Evolutionary conservation across 2,888 invertebrate species (phyloP), one percentile per base, ranked within the genome.

Genomic region (Biston betularia): DNA sequence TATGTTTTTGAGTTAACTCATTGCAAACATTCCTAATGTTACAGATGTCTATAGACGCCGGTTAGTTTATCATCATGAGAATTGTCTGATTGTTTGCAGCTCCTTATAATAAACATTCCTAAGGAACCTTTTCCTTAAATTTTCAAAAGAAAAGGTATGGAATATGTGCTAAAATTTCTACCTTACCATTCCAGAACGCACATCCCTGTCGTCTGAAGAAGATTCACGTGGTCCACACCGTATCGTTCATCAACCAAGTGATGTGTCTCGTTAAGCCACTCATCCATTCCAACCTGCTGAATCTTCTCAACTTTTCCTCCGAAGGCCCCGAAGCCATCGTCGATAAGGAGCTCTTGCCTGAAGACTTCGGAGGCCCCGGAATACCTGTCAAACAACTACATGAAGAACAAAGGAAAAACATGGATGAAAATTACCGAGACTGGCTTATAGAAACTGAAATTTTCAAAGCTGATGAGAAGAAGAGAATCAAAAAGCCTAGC

Each of bases 201-300:
- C 96, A 96, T 80, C 96, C 96, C 0, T 95, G 95, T 56, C 94
- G 96, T 64, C 89, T 96, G 15, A 96, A 95, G 86, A 95, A 94
- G 78, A 94, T 96, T 76, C 96, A 96, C 83, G 94, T 96, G 0
- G 93, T 96, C 50, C 95, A 96, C 81, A 95, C 96, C 0, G 95
- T 95, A 7, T 95, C 95, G 54, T 96, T 95, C 89, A 95, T 96
- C 76, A 95, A 96, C 82, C 96, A 96, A 84, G 94, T 96, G 33
- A 95, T 96, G 95, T 94, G 95, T 60, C 92, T 96, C 50, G 90
- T 96, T 8, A 94, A 95, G 69, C 96, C 96, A 0, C 89, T 96
- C 73, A 95, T 96, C 71, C 94, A 95, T 76, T 95, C 95, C 46
- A 95, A 96, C 75, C 87, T 96, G 0, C 88, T 96, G 53, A 94